These are phyloP conservation scores for Gryllus bimaculatus DNA, from an alignment of 1,140 invertebrate species.

Conservation along the genomic window DNA sequence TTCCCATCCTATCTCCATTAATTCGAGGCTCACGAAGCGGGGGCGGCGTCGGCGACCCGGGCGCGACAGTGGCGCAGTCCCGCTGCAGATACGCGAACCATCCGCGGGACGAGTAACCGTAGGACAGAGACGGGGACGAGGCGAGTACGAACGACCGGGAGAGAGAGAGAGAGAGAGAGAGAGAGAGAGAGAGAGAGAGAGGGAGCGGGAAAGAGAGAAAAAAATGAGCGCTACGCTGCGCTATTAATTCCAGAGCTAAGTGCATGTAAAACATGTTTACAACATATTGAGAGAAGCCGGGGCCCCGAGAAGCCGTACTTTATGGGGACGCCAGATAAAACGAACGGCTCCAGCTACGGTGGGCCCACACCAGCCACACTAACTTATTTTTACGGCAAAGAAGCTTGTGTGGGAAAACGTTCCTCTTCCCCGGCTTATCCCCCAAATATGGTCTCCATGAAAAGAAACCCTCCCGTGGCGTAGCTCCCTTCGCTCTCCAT, in stretches of 20 bases:
- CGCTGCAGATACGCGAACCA: no score
- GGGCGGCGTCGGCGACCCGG: no score
- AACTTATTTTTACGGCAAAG: conserved; percentile 5
- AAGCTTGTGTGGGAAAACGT: neutral
- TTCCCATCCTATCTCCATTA: no score
- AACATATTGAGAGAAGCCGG: neutral
- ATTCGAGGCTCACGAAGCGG: no score
- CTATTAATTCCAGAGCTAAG: neutral
- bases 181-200: neutral
- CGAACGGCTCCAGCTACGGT: neutral
- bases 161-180: neutral
- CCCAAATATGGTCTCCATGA: neutral
- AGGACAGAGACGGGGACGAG: neutral
- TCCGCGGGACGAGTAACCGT: neutral
- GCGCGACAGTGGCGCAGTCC: neutral
- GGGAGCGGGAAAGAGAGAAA: neutral
- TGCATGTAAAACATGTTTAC: conserved; percentile 5
- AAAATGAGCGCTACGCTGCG: neutral
- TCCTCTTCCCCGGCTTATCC: neutral
- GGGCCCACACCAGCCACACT: neutral
- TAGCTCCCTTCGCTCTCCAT: neutral
- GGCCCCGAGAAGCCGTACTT: neutral
- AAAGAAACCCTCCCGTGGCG: neutral
- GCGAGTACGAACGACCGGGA: no score
- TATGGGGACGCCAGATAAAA: neutral